These are phyloP conservation scores for Steinernema scapterisci DNA, from an alignment of 2,888 invertebrate genomes.

Conservation along the genomic window DNA sequence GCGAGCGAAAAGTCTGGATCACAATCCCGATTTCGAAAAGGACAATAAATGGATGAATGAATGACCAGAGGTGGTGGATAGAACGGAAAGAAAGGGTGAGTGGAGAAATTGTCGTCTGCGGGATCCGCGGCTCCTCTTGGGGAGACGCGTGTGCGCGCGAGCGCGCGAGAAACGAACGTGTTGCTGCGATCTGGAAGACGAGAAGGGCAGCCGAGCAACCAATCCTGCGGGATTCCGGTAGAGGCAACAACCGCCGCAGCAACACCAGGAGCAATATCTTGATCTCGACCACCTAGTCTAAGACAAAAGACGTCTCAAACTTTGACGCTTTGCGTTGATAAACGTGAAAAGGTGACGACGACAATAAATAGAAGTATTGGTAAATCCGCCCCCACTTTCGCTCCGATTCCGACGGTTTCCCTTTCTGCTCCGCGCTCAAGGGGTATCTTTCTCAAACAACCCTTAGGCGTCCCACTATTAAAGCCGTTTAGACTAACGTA, in stretches of 20 bases:
- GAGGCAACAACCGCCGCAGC: background rate
- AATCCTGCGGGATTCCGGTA: background rate
- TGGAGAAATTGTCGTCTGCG: constrained; percentile 5
- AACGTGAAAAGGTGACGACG: constrained; percentile 11
- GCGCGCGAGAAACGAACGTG: constrained; percentile 4
- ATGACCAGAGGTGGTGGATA: background rate
- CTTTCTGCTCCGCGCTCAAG: background rate
- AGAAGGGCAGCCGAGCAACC: background rate
- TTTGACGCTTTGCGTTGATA: constrained; percentile 2
- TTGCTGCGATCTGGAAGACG: background rate
- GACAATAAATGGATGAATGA: too few species aligned
- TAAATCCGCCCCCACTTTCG: constrained; percentile 18
- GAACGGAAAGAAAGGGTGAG: constrained; percentile 16
- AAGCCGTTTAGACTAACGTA: too few species aligned
- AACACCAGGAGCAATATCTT: background rate
- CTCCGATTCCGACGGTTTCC: background rate
- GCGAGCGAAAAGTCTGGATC: too few species aligned
- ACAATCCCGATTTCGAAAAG: too few species aligned
- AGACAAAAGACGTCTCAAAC: constrained; percentile 12
- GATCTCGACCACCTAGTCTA: background rate
- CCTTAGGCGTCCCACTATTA: too few species aligned
- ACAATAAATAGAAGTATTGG: constrained; percentile 1
- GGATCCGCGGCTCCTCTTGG: constrained; percentile 5
- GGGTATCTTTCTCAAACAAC: too few species aligned
- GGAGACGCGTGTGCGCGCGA: background rate